Evolutionary conservation across 2,888 invertebrate species (phyloP).

Genomic region (Temnothorax rugatulus): DNA sequence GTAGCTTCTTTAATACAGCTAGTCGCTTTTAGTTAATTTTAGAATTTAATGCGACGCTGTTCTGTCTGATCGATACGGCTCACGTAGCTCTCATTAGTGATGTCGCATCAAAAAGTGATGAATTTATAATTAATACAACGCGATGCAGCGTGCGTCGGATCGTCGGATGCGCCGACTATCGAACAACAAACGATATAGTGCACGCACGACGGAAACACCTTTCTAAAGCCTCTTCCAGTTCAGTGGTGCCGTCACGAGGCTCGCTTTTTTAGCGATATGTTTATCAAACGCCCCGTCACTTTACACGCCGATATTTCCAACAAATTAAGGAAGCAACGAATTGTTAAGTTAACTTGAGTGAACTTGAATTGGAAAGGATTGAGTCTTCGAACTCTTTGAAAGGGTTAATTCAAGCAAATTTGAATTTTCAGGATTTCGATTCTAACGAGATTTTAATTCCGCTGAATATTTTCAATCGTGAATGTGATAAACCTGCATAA

Average conservation of each 20-base stretch:
- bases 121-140: conserved; percentile 54
- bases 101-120: conserved; percentile 54
- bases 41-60: conserved; percentile 67
- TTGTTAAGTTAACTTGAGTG: neutral
- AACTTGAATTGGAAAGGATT: neutral
- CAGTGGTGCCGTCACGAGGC: conserved; percentile 24
- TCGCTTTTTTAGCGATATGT: conserved; percentile 36
- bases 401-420: neutral
- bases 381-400: neutral
- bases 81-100: conserved; percentile 60
- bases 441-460: neutral
- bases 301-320: conserved; percentile 5
- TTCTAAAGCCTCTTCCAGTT: conserved; percentile 43
- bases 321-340: conserved; percentile 2
- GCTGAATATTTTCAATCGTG: neutral
- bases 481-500: neutral
- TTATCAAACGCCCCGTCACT: conserved; percentile 21
- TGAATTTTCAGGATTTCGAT: neutral
- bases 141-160: conserved; percentile 4
- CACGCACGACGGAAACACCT: conserved; percentile 24
- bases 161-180: conserved; percentile 35
- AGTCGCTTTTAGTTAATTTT: conserved; percentile 67
- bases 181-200: conserved; percentile 50
- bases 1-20: conserved; percentile 47
- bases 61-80: conserved; percentile 67